These are phyloP conservation scores for Orthosia gothica DNA, from an alignment of 2,888 invertebrate species.

Conservation along the genomic window DNA sequence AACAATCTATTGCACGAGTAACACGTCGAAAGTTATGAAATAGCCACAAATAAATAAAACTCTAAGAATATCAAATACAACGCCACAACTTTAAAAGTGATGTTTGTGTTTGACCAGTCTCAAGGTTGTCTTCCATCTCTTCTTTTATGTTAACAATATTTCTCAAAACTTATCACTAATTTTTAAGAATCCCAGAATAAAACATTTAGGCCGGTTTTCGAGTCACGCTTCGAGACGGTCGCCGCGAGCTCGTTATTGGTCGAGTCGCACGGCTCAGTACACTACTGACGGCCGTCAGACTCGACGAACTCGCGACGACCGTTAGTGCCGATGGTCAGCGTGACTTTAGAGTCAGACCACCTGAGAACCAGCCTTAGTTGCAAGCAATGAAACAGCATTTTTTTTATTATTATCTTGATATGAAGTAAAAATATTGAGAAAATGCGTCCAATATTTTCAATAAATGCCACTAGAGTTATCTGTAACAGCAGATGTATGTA, in stretches of 20 bases:
- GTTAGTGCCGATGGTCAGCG: too few relatives aligned
- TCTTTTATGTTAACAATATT: conserved; percentile 41
- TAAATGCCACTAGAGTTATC: conserved; percentile 34
- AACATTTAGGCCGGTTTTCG: too few relatives aligned
- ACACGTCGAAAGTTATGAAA: conserved; percentile 59
- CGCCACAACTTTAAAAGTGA: conserved; percentile 56
- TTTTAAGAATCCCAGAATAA: not conserved
- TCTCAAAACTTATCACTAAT: conserved; percentile 28
- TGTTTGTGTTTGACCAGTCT: conserved; percentile 45
- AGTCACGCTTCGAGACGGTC: too few relatives aligned
- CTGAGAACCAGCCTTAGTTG: too few relatives aligned
- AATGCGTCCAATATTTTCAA: conserved; percentile 21
- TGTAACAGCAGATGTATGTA: not conserved
- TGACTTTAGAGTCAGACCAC: too few relatives aligned
- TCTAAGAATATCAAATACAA: conserved; percentile 59
- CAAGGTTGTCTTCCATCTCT: conserved; percentile 17
- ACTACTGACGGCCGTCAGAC: too few relatives aligned
- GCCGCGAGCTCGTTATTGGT: too few relatives aligned
- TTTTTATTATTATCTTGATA: conserved; percentile 5
- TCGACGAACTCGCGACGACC: too few relatives aligned
- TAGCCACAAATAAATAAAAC: conserved; percentile 68
- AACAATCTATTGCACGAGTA: conserved; percentile 68
- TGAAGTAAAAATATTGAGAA: conserved; percentile 22
- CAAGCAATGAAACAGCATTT: not conserved
- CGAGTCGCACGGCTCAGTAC: too few relatives aligned